phyloP scores from a whole-genome alignment of 2,797 vertebrate species.

The Morus bassanus region DNA sequence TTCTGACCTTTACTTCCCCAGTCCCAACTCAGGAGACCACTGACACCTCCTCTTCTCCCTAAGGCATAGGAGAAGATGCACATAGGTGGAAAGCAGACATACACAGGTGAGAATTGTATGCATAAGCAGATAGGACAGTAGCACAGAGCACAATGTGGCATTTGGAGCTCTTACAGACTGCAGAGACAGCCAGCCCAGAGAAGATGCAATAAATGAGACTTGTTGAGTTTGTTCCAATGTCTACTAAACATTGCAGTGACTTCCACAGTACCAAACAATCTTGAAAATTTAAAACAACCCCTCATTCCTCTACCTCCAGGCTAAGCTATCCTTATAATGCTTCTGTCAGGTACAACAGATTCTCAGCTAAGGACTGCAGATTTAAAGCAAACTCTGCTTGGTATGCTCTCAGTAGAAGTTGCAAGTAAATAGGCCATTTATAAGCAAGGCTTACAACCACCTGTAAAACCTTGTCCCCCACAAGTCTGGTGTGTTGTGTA shows the following conservation, averaged over 20 bases:
- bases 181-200: not conserved
- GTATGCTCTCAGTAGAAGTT: not conserved
- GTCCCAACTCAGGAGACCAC: not conserved
- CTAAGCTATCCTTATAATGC: not conserved
- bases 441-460: not conserved
- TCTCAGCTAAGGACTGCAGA: not conserved
- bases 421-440: not conserved
- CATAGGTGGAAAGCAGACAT: not conserved
- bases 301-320: not conserved
- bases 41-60: not conserved
- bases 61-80: not conserved
- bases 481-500: not conserved
- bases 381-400: not conserved
- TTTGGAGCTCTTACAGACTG: not conserved
- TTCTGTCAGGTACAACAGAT: not conserved
- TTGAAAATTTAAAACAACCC: not conserved
- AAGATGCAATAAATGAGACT: not conserved
- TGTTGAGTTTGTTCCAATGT: not conserved
- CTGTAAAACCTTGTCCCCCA: not conserved
- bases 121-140: not conserved
- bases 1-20: not conserved
- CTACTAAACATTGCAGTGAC: not conserved
- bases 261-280: not conserved
- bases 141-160: not conserved
- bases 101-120: not conserved